phyloP scores from a whole-genome alignment of 1,140 invertebrate species.

The Pentalonia nigronervosa region DNA sequence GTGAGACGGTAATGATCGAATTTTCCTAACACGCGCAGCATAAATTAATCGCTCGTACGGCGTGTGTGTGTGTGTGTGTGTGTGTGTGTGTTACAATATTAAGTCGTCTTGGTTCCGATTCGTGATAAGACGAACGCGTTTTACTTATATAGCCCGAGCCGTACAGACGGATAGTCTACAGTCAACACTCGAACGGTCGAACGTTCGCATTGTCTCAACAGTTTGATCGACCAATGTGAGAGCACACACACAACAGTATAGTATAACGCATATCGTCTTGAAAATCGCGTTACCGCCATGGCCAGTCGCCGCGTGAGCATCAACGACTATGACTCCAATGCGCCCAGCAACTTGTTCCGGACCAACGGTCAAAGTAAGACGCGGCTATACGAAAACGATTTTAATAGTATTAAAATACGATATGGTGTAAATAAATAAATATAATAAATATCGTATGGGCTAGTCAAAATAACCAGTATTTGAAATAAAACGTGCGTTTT shows the following conservation, averaged over 20 bases:
- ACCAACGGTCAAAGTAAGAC: conserved; percentile 46
- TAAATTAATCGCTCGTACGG: neutral
- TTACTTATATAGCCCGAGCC: neutral
- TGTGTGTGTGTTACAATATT: neutral
- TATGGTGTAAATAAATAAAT: too few species aligned
- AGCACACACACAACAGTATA: neutral
- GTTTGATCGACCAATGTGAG: neutral
- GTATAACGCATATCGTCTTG: neutral
- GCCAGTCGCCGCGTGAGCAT: conserved; percentile 10
- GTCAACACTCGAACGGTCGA: conserved; percentile 4
- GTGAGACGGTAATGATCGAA: neutral
- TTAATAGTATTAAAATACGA: too few species aligned
- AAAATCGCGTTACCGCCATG: neutral
- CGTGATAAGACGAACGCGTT: neutral
- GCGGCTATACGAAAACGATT: neutral
- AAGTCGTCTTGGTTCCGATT: conserved; percentile 7
- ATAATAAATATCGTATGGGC: too few species aligned
- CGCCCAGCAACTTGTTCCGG: conserved; percentile 34
- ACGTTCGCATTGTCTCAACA: neutral
- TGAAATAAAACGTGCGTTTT: too few species aligned
- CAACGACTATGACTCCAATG: neutral
- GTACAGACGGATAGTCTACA: neutral
- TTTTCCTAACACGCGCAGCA: neutral
- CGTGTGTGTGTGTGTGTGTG: neutral
- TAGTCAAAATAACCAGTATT: too few species aligned